A percentile compares a stretch with the other conserved stretches of the same genome.
These are phyloP conservation scores for Goniozus legneri DNA, from an alignment of 1,140 invertebrate genomes.

Conservation along the genomic window DNA sequence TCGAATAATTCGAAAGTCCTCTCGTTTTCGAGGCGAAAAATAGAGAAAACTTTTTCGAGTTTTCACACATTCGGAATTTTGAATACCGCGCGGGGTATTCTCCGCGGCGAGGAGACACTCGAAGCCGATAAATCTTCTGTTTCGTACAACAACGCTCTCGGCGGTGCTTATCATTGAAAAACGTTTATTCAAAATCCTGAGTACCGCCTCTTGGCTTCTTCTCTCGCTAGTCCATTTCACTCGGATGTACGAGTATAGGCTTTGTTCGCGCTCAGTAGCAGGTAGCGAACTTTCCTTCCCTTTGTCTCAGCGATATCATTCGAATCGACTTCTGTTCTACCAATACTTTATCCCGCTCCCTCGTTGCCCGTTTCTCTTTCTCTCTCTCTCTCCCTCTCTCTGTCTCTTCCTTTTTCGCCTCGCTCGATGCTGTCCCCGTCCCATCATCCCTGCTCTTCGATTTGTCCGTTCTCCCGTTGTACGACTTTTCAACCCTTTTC, in stretches of 20 bases:
- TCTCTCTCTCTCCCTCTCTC: neutral
- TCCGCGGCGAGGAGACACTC: too few species aligned
- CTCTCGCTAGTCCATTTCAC: neutral
- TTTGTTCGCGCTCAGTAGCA: constrained; percentile 1
- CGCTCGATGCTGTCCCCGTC: neutral
- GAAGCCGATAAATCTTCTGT: too few species aligned
- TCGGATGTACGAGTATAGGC: neutral
- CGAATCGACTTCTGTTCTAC: constrained; percentile 14
- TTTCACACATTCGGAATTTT: too few species aligned
- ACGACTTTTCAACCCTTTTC: too few species aligned
- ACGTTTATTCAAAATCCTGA: too few species aligned
- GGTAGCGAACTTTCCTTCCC: constrained; percentile 2
- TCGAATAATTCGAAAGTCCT: too few species aligned
- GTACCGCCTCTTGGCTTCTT: neutral
- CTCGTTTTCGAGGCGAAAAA: too few species aligned
- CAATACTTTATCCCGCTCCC: constrained; percentile 9
- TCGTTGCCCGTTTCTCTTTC: constrained; percentile 1
- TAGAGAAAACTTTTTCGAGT: too few species aligned
- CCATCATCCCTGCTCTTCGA: neutral
- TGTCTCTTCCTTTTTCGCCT: neutral
- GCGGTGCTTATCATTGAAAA: too few species aligned
- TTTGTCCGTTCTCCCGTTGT: constrained; percentile 6
- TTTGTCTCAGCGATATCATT: constrained; percentile 13
- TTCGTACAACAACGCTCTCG: too few species aligned
- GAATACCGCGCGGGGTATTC: too few species aligned